Percentiles rank a stretch among this genome's conserved stretches.
These are phyloP conservation scores for Rattus rattus DNA, from an alignment of 2,113 vertebrate species.

Conservation along the genomic window DNA sequence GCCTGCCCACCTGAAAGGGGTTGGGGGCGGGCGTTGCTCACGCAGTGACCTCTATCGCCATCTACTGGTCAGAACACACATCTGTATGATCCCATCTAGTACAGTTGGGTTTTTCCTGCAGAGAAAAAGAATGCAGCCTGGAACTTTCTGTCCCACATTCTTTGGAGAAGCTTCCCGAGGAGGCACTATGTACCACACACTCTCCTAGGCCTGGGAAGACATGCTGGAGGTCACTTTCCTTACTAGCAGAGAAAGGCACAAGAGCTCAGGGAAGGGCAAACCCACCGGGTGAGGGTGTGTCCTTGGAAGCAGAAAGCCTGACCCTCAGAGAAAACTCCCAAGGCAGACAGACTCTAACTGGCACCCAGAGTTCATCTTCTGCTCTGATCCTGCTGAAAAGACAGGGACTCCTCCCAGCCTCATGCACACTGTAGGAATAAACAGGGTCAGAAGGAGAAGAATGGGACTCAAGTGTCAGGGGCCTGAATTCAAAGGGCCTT, in stretches of 20 bases:
- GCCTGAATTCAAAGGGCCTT: neutral
- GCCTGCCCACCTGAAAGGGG: neutral
- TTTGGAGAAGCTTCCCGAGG: neutral
- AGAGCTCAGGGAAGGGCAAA: neutral
- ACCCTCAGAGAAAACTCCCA: neutral
- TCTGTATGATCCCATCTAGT: neutral
- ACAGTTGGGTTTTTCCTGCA: neutral
- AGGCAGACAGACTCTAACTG: neutral
- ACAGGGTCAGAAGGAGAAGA: neutral
- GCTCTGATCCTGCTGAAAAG: neutral
- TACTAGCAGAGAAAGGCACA: neutral
- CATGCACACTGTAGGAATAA: neutral
- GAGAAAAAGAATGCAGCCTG: neutral
- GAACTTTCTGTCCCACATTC: neutral
- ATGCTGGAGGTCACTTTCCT: neutral
- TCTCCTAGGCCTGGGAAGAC: neutral
- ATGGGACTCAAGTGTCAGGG: neutral
- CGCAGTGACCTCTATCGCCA: neutral
- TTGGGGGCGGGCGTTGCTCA: neutral
- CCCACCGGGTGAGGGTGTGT: neutral
- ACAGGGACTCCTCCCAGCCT: no score
- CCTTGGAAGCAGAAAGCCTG: neutral
- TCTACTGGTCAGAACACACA: neutral
- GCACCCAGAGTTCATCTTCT: neutral
- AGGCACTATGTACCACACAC: no score